Evolutionary conservation across 2,888 invertebrate species (phyloP).

Genomic region (Diaphora mendica): DNA sequence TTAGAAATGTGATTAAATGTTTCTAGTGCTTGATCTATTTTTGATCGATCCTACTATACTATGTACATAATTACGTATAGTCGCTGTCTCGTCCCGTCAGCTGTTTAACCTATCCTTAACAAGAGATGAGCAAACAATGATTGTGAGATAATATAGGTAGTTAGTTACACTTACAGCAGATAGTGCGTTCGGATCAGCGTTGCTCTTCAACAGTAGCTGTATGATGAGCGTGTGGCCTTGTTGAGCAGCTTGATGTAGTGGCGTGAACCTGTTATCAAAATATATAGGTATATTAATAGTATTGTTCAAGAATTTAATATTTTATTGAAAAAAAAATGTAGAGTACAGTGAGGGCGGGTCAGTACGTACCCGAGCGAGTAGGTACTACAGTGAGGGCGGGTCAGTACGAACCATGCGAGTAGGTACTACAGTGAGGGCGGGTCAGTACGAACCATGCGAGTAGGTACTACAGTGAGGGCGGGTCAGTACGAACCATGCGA

Average conservation of each 20-base stretch:
- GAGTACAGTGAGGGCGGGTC: too few species aligned
- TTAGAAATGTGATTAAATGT: too few species aligned
- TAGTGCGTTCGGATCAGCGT: conserved; percentile 97
- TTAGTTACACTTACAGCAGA: conserved; percentile 92
- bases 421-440: too few species aligned
- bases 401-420: too few species aligned
- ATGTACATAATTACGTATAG: background rate
- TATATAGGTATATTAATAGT: too few species aligned
- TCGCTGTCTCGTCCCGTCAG: background rate
- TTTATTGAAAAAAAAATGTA: background rate
- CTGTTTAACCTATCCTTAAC: background rate
- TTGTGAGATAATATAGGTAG: background rate
- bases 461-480: too few species aligned
- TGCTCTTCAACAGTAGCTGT: conserved; percentile 95
- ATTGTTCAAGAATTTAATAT: too few species aligned
- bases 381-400: too few species aligned
- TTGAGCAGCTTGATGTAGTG: conserved; percentile 99
- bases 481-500: too few species aligned
- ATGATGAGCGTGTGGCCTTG: conserved; percentile 99
- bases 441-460: conserved; percentile 73
- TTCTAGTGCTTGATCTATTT: background rate
- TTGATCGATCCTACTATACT: background rate
- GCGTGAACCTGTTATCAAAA: conserved; percentile 90
- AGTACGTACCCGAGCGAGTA: too few species aligned
- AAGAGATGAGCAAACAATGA: background rate